Evolutionary conservation across 2,113 vertebrate species (phyloP).

Genomic region (Antechinus flavipes): DNA sequence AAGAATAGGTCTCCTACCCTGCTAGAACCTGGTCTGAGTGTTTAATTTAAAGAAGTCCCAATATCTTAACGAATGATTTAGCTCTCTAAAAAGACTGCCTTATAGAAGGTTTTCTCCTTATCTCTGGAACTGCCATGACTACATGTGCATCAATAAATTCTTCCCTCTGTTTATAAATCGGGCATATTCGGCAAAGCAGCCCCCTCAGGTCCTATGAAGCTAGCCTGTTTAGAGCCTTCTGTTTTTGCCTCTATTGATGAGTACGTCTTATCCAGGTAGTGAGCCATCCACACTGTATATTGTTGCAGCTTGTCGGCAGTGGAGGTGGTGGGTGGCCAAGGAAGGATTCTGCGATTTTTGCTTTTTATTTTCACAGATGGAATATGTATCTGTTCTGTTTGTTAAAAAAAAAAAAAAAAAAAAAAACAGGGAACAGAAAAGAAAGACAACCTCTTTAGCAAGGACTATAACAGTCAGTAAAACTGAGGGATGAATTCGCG

Average conservation of each 20-base stretch:
- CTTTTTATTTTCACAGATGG: conserved; percentile 78
- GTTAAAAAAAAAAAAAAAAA: conserved; percentile 50
- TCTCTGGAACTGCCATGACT: background rate
- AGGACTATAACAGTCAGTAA: conserved; percentile 71
- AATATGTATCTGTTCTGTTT: conserved; percentile 77
- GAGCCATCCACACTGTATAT: conserved; percentile 55
- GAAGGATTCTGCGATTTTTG: conserved; percentile 75
- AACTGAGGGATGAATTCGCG: conserved; percentile 68
- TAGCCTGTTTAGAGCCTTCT: background rate
- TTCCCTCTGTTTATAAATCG: background rate
- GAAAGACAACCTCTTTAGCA: conserved; percentile 76
- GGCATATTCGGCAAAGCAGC: background rate
- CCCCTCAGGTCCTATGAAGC: background rate
- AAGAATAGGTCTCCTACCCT: background rate
- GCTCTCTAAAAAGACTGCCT: background rate
- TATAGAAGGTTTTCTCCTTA: background rate
- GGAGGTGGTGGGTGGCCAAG: conserved; percentile 74
- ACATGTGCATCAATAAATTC: background rate
- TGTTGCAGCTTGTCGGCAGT: conserved; percentile 68
- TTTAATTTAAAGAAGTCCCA: background rate
- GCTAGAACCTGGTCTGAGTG: background rate
- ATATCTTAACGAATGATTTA: background rate
- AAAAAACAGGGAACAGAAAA: conserved; percentile 43
- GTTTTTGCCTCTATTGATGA: background rate
- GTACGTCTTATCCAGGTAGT: conserved; percentile 40